Evolutionary conservation across 2,113 vertebrate species (phyloP), one percentile per base, ranked within the genome.

Genomic region (Danionella cerebrum): DNA sequence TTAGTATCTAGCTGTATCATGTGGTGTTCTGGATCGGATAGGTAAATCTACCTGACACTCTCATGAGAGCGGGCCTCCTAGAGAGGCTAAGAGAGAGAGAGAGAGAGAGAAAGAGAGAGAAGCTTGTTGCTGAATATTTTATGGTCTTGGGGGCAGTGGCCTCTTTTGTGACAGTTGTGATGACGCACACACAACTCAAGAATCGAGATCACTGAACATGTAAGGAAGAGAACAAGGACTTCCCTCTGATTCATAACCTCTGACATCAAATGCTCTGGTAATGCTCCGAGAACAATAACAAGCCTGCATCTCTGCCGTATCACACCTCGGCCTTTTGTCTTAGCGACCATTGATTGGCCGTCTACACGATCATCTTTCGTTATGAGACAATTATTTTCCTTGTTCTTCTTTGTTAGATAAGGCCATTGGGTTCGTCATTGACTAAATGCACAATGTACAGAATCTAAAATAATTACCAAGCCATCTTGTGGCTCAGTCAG

Each of bases 71-170:
- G 35, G 16, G 2, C 24, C 52, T 25, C 11, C 35, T 24, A 53
- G 7, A 35, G 69, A 39, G 50, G 51, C 3, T 10, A 22, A 73
- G 65, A 67, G 70, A 64, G 67, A 42, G 33, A 19, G n/a, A n/a
- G n/a, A n/a, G 38, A 48, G 16, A 44, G 12, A 55, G 21, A 54
- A 31, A 31, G 36, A 57, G 47, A n/a, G n/a, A n/a, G n/a, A n/a
- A n/a, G 29, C 11, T 24, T 27, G 57, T 57, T 54, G 68, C 72
- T 88, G 65, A 89, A 89, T 84, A 79, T 84, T 89, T 86, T 38
- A 87, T 70, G 62, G 36, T 14, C 7, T 19, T 47, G 27, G 59
- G 74, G 77, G 78, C 72, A 65, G 62, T 74, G 65, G 79, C 76
- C 71, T 76, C 79, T 84, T 83, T 77, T 84, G 71, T 42, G 41